Conservation (phyloP, 2,888 invertebrate genomes). For the Hypolimnas misippus region DNA sequence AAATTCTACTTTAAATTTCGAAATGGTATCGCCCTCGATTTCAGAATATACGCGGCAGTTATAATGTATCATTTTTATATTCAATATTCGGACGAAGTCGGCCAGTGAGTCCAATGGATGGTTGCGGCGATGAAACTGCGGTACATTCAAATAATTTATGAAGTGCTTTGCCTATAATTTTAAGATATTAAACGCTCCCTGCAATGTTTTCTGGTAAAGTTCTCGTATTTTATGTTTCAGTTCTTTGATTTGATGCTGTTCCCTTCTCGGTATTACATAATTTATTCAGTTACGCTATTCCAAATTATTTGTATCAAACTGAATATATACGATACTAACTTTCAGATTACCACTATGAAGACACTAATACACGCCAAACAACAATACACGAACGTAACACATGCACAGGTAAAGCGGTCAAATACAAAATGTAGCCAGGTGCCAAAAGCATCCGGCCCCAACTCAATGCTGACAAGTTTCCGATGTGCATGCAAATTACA, state of each 20-base stretch:
- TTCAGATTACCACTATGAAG: background rate
- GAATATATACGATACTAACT: background rate
- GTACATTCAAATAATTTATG: slow-evolving; percentile 46
- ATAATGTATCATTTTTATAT: slow-evolving; percentile 64
- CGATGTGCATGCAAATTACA: slow-evolving; percentile 56
- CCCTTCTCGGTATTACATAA: background rate
- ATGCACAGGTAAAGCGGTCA: slow-evolving; percentile 42
- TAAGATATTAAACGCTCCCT: slow-evolving; percentile 23
- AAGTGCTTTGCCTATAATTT: slow-evolving; percentile 42
- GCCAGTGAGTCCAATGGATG: slow-evolving; percentile 50
- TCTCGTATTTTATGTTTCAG: slow-evolving; percentile 12
- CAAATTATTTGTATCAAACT: background rate
- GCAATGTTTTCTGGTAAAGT: slow-evolving; percentile 18
- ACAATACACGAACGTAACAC: slow-evolving; percentile 17
- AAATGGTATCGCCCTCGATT: slow-evolving; percentile 26
- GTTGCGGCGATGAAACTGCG: slow-evolving; percentile 46
- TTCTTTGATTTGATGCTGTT: background rate
- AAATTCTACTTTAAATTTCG: slow-evolving; percentile 26
- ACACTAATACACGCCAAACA: slow-evolving; percentile 16
- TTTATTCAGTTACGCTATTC: no score
- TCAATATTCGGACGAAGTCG: slow-evolving; percentile 56
- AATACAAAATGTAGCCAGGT: slow-evolving; percentile 48
- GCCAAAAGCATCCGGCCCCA: slow-evolving; percentile 48
- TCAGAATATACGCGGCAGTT: slow-evolving; percentile 44
- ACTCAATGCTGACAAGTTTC: slow-evolving; percentile 52